phyloP scores from a whole-genome alignment of 2,888 invertebrate genomes.

The Ceraclea dissimilis region DNA sequence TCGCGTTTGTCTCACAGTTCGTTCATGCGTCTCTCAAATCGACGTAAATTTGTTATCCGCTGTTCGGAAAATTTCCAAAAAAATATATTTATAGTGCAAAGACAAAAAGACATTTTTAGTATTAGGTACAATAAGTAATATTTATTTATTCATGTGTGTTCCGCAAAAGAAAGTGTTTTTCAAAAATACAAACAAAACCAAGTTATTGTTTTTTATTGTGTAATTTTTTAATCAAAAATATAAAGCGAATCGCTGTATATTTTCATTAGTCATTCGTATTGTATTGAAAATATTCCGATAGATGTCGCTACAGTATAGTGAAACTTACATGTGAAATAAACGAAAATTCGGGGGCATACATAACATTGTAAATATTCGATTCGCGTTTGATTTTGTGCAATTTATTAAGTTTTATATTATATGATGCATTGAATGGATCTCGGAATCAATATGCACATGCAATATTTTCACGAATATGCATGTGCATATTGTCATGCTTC shows the following conservation, averaged over 20 bases:
- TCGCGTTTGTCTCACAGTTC: not conserved
- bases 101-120: conserved; percentile 11
- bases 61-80: conserved; percentile 45
- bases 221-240: too few species aligned
- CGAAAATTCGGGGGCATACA: not conserved
- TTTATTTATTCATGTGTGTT: not conserved
- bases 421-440: too few species aligned
- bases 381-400: too few species aligned
- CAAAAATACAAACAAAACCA: not conserved
- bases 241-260: too few species aligned
- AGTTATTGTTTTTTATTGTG: too few species aligned
- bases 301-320: not conserved
- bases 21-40: conserved; percentile 7
- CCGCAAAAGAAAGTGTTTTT: not conserved
- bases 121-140: not conserved
- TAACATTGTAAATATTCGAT: too few species aligned
- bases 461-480: too few species aligned
- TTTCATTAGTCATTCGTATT: not conserved
- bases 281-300: not conserved
- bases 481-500: too few species aligned
- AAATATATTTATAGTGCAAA: conserved; percentile 7
- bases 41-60: conserved; percentile 51
- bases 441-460: too few species aligned
- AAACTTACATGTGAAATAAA: not conserved
- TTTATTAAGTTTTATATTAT: too few species aligned